A percentile compares a stretch with the other conserved stretches of the same genome.
phyloP scores from a whole-genome alignment of 2,113 vertebrate genomes.

The Heptranchias perlo region DNA sequence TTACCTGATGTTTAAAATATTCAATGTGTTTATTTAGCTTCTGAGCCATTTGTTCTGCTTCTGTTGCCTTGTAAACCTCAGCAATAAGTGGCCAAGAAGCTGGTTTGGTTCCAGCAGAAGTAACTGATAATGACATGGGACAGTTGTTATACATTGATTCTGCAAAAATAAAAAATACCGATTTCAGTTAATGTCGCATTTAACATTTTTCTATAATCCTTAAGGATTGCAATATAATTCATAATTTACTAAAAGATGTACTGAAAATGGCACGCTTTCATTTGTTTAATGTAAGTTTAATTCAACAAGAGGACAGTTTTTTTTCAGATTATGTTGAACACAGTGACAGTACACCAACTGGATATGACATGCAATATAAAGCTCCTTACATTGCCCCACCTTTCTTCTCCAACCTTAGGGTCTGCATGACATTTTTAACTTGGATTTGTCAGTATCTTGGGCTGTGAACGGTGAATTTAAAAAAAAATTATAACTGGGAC shows the following conservation, averaged over 20 bases:
- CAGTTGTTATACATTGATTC: background rate
- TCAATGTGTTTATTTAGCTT: constrained; percentile 69
- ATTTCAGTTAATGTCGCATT: background rate
- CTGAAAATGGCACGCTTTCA: background rate
- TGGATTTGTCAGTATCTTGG: background rate
- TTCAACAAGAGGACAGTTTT: background rate
- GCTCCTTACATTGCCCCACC: background rate
- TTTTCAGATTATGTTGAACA: background rate
- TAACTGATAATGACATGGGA: background rate
- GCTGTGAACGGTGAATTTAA: background rate
- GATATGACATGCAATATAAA: background rate
- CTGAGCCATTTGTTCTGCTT: constrained; percentile 71
- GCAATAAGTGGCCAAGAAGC: background rate
- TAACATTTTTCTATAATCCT: background rate
- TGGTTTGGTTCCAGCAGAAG: background rate
- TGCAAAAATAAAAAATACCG: background rate
- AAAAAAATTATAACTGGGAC: background rate
- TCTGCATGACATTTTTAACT: background rate
- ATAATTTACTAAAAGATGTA: background rate
- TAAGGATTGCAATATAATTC: background rate
- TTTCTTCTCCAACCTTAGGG: background rate
- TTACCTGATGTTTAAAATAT: constrained; percentile 72
- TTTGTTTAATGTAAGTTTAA: background rate
- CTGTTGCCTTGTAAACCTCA: constrained; percentile 49
- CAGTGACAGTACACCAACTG: background rate